Conservation (phyloP, 2,113 vertebrate genomes). For the Narcine bancroftii region DNA sequence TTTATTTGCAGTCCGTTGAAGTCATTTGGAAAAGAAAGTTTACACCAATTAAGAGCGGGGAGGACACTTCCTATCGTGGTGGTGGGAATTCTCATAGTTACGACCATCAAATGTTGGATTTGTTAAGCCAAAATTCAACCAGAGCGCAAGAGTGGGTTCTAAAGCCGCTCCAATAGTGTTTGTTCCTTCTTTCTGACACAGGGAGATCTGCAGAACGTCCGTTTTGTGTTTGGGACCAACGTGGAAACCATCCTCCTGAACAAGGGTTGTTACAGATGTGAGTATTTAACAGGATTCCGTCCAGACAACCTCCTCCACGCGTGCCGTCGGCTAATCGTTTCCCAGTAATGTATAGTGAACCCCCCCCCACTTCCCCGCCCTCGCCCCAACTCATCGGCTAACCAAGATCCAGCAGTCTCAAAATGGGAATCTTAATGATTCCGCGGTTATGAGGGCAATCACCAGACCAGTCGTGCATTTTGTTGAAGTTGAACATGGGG, state of each 20-base stretch:
- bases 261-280: constrained; percentile 87
- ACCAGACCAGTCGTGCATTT: background rate
- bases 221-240: constrained; percentile 88
- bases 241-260: constrained; percentile 83
- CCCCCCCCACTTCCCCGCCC: no score
- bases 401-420: background rate
- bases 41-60: background rate
- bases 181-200: constrained; percentile 46
- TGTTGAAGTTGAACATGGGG: background rate
- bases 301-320: background rate
- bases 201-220: constrained; percentile 93
- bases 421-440: background rate
- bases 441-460: background rate
- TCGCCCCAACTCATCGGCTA: background rate
- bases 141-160: background rate
- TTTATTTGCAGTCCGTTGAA: background rate
- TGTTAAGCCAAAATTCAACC: background rate
- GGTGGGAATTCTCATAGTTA: background rate
- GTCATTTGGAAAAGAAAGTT: background rate
- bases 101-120: background rate
- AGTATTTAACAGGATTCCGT: constrained; percentile 45
- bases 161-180: background rate
- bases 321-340: no score
- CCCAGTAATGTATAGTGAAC: no score
- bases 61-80: background rate